These are phyloP conservation scores for Indri indri DNA, from an alignment of 2,113 vertebrate species.

Conservation along the genomic window DNA sequence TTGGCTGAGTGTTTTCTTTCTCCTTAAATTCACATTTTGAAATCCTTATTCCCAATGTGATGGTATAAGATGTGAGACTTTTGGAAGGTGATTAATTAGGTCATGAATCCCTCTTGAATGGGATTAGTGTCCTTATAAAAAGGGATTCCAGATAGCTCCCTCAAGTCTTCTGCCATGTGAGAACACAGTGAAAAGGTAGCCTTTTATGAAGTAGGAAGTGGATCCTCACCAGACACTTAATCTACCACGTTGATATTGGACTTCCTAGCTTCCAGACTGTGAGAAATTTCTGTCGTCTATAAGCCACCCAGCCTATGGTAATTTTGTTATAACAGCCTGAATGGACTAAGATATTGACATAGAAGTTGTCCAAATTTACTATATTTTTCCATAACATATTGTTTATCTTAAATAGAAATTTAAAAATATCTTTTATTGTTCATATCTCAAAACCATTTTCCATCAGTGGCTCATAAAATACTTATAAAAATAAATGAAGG, in stretches of 20 bases:
- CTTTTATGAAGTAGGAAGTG: neutral
- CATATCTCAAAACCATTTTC: neutral
- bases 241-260: neutral
- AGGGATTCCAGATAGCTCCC: neutral
- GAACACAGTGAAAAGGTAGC: neutral
- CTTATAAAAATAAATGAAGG: neutral
- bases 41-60: neutral
- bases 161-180: neutral
- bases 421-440: neutral
- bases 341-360: neutral
- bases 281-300: neutral
- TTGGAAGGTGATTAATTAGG: neutral
- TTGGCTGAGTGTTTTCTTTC: neutral
- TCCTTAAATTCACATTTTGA: neutral
- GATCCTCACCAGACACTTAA: neutral
- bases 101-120: neutral
- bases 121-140: neutral
- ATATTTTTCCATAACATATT: neutral
- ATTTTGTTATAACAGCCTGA: neutral
- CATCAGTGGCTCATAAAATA: neutral
- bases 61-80: rapidly evolving
- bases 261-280: neutral
- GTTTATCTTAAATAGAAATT: neutral
- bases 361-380: neutral
- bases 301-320: neutral